Percentiles rank a stretch among this genome's conserved stretches.
These are phyloP conservation scores for Craterocephalus amniculus DNA, from an alignment of 2,797 vertebrate genomes.

Conservation along the genomic window DNA sequence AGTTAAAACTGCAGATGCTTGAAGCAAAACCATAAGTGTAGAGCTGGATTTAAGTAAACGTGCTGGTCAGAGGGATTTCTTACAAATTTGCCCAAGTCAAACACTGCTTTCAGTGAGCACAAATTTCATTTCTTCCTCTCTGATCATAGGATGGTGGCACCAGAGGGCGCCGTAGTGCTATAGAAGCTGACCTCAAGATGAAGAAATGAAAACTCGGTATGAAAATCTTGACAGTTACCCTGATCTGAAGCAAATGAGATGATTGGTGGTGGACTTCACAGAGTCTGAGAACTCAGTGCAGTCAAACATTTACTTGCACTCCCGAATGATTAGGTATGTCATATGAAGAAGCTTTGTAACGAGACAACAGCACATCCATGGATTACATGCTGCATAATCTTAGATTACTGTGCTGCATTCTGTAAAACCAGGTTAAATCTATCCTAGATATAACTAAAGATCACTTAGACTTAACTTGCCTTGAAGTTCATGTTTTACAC, in stretches of 20 bases:
- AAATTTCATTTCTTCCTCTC: background rate
- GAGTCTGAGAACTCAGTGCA: constrained; percentile 39
- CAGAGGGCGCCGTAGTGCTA: constrained; percentile 97
- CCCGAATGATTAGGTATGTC: constrained; percentile 33
- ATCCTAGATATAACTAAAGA: constrained; percentile 48
- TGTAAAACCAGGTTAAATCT: constrained; percentile 54
- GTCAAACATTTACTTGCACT: constrained; percentile 55
- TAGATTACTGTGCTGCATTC: constrained; percentile 60
- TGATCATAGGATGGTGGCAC: constrained; percentile 93
- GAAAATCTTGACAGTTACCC: constrained; percentile 24
- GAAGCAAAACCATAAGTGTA: background rate
- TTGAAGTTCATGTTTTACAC: constrained; percentile 28
- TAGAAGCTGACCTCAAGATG: constrained; percentile 99
- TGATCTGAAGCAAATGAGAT: constrained; percentile 18
- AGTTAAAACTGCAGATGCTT: background rate
- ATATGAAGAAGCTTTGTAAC: constrained; percentile 44
- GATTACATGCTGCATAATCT: constrained; percentile 66
- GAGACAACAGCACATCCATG: constrained; percentile 49
- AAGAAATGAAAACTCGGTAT: constrained; percentile 86
- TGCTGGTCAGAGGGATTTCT: background rate
- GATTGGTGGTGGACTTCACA: constrained; percentile 33
- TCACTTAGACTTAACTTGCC: constrained; percentile 46
- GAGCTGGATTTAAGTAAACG: background rate
- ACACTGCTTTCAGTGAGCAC: too few relatives aligned
- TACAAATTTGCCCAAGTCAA: background rate